Evolutionary conservation across 2,113 vertebrate genomes (phyloP).

Genomic region (Psilopogon haemacephalus): DNA sequence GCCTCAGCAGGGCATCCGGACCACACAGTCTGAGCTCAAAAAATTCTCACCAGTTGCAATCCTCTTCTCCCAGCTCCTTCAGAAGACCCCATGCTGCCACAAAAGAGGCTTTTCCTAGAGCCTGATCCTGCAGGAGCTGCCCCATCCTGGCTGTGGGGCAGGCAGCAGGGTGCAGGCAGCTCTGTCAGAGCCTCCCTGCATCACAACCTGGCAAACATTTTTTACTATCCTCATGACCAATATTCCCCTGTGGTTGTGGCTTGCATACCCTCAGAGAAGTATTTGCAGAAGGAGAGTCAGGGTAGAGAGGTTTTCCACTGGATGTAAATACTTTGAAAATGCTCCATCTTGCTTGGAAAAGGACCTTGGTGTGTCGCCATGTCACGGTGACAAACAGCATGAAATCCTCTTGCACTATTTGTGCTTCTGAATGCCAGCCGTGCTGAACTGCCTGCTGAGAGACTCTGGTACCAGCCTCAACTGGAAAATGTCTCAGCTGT

Average conservation of each 20-base stretch:
- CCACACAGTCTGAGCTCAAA: neutral
- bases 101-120: neutral
- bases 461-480: neutral
- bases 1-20: neutral
- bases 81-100: too few species aligned
- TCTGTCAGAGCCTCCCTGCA: neutral
- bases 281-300: neutral
- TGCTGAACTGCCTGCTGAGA: fast-evolving
- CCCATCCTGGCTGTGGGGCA: fast-evolving
- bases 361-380: neutral
- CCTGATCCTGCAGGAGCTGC: neutral
- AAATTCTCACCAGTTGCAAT: neutral
- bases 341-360: neutral
- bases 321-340: neutral
- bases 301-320: neutral
- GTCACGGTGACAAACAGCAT: neutral
- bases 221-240: neutral
- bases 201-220: neutral
- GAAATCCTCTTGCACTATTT: neutral
- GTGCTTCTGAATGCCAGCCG: neutral
- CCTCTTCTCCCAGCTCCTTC: neutral
- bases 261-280: neutral
- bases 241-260: neutral
- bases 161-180: neutral
- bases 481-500: neutral